These are phyloP conservation scores for Listrodromus nycthemerus DNA, from an alignment of 2,888 invertebrate species.

Conservation along the genomic window DNA sequence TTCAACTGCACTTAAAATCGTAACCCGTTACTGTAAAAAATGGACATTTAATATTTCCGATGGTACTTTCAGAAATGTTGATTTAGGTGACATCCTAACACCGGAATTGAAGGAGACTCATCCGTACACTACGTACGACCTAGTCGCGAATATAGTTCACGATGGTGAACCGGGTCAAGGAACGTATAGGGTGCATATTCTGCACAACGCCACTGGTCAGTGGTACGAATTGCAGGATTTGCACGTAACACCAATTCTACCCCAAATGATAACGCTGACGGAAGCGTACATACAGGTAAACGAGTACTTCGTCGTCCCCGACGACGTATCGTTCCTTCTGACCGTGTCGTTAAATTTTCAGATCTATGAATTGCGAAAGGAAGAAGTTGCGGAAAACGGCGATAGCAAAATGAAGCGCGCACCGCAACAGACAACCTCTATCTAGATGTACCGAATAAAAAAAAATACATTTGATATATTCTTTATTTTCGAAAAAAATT, in stretches of 20 bases:
- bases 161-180: constrained; percentile 98
- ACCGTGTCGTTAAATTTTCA: constrained; percentile 65
- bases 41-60: not conserved
- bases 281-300: constrained; percentile 98
- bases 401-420: constrained; percentile 58
- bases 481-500: constrained; percentile 12
- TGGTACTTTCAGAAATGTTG: constrained; percentile 92
- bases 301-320: not conserved
- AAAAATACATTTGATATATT: constrained; percentile 60
- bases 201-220: constrained; percentile 94
- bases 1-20: not conserved
- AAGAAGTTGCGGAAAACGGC: constrained; percentile 71
- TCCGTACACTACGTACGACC: constrained; percentile 95
- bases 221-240: constrained; percentile 95
- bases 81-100: constrained; percentile 97
- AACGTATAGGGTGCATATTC: constrained; percentile 96
- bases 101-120: constrained; percentile 92
- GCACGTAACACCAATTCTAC: constrained; percentile 98
- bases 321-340: constrained; percentile 1
- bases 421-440: not conserved
- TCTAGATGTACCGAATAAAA: constrained; percentile 48
- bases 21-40: not conserved
- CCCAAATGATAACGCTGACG: constrained; percentile 99
- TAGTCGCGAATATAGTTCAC: constrained; percentile 99
- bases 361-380: constrained; percentile 82